Evolutionary conservation across 2,888 invertebrate genomes (phyloP), one percentile per base, ranked within the genome.

Genomic region (Dolichopus griseipennis): DNA sequence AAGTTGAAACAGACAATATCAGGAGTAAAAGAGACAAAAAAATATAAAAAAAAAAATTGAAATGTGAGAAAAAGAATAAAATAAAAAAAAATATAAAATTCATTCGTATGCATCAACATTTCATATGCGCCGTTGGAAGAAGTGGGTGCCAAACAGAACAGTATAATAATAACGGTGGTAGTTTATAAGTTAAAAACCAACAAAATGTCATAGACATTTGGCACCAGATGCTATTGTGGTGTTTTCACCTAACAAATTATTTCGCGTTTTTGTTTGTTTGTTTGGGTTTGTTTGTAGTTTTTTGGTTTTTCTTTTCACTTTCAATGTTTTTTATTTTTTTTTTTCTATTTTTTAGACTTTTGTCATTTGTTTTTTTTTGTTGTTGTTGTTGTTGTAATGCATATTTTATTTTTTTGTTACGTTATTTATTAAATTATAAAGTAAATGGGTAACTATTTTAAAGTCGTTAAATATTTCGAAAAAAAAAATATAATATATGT

Each of bases 221-320:
- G 66, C 66, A 66, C 66, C 66, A 66, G 66, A 66, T 66, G 66
- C 20, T 52, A n/a, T 15, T 66, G 66, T 43, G 66, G 66, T 66
- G 27, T 66, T 66, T 27, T 66, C 66, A 66, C 66, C 66, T 66
- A 61, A 43, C 66, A 66, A 66, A 66, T 66, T 12, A 63, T 33
- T 63, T 63, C 62, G 27, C 63, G 27, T 21, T 33, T 27, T 63
- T 63, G 2, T 52, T 52, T 52, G 9, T n/a, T 37, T 37, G 8
- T 37, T 8, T 37, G 37, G 10, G 1, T n/a, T 52, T 52, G 9
- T 52, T 52, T 52, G n/a, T 18, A 18, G 5, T 52, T 6, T 52
- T 18, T 52, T 18, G 52, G 1, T 52, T 12, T 52, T 52, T 15
- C 41, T 41, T 41, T 41, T 9, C 41, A 41, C 15, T 41, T 41